These are phyloP conservation scores for Jacana jacana DNA, from an alignment of 2,113 vertebrate genomes.

Conservation along the genomic window DNA sequence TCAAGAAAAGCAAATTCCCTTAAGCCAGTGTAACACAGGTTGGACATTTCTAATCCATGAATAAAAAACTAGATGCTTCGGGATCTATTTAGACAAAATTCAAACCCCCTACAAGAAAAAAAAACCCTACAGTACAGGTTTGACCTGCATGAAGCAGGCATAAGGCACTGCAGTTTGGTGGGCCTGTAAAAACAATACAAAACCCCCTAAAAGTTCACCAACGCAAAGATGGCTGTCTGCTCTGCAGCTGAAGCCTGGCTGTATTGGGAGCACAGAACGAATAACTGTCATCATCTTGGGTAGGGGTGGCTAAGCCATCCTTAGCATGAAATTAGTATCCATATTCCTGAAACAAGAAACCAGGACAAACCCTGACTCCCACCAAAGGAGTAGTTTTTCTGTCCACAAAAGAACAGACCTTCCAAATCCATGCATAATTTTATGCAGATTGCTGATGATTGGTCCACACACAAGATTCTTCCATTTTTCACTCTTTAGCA, in stretches of 20 bases:
- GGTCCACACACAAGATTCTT: neutral
- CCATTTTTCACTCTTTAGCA: neutral
- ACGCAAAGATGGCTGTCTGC: neutral
- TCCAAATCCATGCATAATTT: neutral
- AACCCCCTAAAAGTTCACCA: neutral
- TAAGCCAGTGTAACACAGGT: neutral
- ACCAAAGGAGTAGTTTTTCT: neutral
- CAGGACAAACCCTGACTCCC: neutral
- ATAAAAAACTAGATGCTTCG: conserved; percentile 9
- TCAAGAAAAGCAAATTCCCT: conserved; percentile 3
- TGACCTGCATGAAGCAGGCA: neutral
- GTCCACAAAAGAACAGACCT: neutral
- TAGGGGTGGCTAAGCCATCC: neutral
- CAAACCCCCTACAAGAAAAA: neutral
- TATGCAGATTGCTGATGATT: neutral
- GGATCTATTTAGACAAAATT: neutral
- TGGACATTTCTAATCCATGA: neutral
- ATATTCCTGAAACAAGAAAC: neutral
- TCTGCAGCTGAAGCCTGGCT: neutral
- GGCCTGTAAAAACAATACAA: neutral
- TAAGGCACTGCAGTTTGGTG: neutral
- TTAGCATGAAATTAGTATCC: neutral
- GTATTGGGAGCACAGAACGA: neutral
- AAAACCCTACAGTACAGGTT: neutral
- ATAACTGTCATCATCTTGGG: neutral